These are phyloP conservation scores for Erithacus rubecula DNA, from an alignment of 2,797 vertebrate genomes.

Conservation along the genomic window DNA sequence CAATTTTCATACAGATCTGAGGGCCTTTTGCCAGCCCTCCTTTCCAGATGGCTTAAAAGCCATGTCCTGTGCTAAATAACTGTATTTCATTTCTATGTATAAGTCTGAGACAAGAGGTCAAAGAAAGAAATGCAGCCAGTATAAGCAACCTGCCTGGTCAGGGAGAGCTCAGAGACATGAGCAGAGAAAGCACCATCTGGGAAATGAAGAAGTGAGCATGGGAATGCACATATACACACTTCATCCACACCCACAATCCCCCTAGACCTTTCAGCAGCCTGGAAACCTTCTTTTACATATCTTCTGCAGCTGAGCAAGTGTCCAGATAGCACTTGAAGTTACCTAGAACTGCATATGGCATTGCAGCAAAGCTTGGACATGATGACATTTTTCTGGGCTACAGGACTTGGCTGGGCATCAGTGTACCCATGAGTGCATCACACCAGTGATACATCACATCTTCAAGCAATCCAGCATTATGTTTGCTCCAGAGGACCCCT, in stretches of 20 bases:
- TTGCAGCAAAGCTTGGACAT: neutral
- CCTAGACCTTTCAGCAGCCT: neutral
- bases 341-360: neutral
- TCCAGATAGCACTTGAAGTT: neutral
- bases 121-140: neutral
- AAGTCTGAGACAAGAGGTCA: neutral
- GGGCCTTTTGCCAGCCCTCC: neutral
- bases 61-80: neutral
- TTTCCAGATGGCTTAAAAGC: neutral
- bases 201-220: neutral
- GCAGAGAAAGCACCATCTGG: neutral
- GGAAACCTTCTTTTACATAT: neutral
- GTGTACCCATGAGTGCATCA: neutral
- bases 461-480: neutral
- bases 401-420: accelerated
- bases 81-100: neutral
- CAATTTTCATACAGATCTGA: neutral
- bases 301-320: neutral
- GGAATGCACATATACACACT: accelerated
- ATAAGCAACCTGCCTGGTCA: neutral
- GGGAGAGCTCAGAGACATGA: neutral
- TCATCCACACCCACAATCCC: no score
- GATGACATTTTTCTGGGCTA: neutral
- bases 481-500: neutral
- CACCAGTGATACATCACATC: neutral